phyloP scores from a whole-genome alignment of 2,888 invertebrate species.

The Drosophila kuntzei region DNA sequence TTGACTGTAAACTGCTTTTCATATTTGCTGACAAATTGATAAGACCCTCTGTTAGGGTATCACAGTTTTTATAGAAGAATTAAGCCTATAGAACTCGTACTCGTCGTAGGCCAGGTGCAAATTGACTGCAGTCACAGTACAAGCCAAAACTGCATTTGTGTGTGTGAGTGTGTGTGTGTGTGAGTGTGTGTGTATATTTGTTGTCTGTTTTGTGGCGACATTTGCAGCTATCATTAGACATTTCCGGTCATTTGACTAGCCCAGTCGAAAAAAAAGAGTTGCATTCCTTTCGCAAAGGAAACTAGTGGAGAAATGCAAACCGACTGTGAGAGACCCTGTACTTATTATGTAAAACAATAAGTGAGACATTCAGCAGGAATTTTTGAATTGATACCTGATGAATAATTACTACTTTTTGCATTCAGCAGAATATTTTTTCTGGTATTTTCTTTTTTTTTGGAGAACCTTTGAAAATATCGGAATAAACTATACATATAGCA shows the following conservation, averaged over 20 bases:
- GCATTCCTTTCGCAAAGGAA: background rate
- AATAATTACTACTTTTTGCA: no score
- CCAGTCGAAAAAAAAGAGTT: slow-evolving; percentile 18
- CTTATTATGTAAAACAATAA: no score
- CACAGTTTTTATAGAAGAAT: background rate
- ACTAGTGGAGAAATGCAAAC: background rate
- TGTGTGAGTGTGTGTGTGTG: background rate
- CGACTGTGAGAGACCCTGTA: background rate
- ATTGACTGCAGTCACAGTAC: slow-evolving; percentile 40
- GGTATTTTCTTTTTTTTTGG: no score
- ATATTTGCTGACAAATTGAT: background rate
- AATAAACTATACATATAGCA: no score
- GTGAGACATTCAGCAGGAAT: no score
- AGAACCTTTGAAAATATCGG: no score
- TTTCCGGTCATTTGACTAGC: slow-evolving; percentile 62
- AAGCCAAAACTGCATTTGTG: slow-evolving; percentile 19
- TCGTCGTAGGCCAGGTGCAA: slow-evolving; percentile 32
- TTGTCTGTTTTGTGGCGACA: slow-evolving; percentile 35
- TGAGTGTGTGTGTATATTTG: slow-evolving; percentile 7
- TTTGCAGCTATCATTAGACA: slow-evolving; percentile 56
- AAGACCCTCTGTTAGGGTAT: background rate
- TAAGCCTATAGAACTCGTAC: slow-evolving; percentile 1
- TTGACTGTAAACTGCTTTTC: background rate
- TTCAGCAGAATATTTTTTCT: no score
- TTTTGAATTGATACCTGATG: no score